Base-by-base conservation (phyloP, 2,888 invertebrate species). In the Mythimna albipuncta region DNA sequence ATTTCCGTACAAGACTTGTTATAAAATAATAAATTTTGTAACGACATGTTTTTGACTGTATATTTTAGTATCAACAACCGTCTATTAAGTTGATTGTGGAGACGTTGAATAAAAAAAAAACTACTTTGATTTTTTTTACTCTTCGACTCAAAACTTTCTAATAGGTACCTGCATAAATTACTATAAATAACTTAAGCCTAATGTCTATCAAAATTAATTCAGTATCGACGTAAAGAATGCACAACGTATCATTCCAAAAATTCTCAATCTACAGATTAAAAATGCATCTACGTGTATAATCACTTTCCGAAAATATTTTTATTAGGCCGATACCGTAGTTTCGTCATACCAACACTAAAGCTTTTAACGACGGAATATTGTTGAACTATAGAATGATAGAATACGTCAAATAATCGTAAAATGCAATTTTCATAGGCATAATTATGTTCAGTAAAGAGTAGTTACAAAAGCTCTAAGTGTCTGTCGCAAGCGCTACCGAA, bases 401-500 rank as follows among this genome's bases (percentile, higher is more conserved):
- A 64, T 59, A 62, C 35, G 65, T 76, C 47, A 72, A 38, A 50
- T 61, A 44, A 57, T 84, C 75, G 75, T 84, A 78, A 78, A 83
- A 64, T 47, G 44, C 38, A 68, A 79, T 82, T 80, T 86, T 76
- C 80, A 68, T 69, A 78, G 69, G 64, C 69, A 69, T 47, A 61
- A 19, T 47, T 47, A 47, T 82, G 73, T 78, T 78, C 54, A 57
- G 63, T 72, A 73, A 73, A 72, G 75, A 72, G 69, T 61, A 61
- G 41, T 13, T 76, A 75, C 75, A 77, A 77, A 71, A 77, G 58
- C 69, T 71, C 68, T 81, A 81, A 83, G 75, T 72, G 83, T 82
- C 75, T 89, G 87, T 87, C 79, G 85, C 83, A 89, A 89, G 83
- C 81, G 78, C 83, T 86, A 82, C 85, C 58, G 82, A 77, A 82